These are phyloP conservation scores for Cephus sareptanus DNA, from an alignment of 2,888 invertebrate species.

Conservation along the genomic window DNA sequence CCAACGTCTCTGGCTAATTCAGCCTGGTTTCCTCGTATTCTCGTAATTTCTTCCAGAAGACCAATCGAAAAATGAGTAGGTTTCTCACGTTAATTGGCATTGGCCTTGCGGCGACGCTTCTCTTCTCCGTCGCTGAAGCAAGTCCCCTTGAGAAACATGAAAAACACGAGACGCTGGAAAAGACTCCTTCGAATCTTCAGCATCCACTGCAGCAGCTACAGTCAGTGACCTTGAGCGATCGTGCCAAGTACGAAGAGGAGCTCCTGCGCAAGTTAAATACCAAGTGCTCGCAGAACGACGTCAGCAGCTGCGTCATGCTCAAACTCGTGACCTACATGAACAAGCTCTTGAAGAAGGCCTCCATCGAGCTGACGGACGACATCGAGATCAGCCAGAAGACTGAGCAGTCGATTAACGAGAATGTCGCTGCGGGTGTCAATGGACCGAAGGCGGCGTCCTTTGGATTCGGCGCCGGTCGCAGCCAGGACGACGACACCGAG, in stretches of 20 bases:
- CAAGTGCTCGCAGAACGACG: constrained; percentile 82
- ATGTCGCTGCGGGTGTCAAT: constrained; percentile 65
- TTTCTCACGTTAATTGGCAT: not conserved
- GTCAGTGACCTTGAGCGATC: constrained; percentile 55
- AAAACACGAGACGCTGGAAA: constrained; percentile 57
- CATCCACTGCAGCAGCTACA: constrained; percentile 25
- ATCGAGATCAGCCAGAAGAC: constrained; percentile 79
- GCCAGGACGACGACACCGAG: constrained; percentile 70
- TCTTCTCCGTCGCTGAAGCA: constrained; percentile 27
- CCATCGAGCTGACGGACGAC: constrained; percentile 81
- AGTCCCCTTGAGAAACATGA: constrained; percentile 60
- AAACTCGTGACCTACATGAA: constrained; percentile 87
- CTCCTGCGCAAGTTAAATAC: constrained; percentile 79
- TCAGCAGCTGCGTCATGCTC: constrained; percentile 84
- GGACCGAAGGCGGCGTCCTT: constrained; percentile 59
- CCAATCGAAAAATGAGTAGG: constrained; percentile 40
- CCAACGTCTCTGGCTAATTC: too few species aligned
- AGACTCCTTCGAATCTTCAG: constrained; percentile 20
- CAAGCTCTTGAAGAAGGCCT: constrained; percentile 81
- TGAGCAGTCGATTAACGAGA: constrained; percentile 69
- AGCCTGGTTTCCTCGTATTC: too few species aligned
- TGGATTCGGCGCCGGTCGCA: constrained; percentile 70
- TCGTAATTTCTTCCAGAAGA: constrained; percentile 17
- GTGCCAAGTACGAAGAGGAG: constrained; percentile 73
- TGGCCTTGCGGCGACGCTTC: constrained; percentile 10